Evolutionary conservation across 2,888 invertebrate species (phyloP).

Genomic region (Melanostoma scalare): DNA sequence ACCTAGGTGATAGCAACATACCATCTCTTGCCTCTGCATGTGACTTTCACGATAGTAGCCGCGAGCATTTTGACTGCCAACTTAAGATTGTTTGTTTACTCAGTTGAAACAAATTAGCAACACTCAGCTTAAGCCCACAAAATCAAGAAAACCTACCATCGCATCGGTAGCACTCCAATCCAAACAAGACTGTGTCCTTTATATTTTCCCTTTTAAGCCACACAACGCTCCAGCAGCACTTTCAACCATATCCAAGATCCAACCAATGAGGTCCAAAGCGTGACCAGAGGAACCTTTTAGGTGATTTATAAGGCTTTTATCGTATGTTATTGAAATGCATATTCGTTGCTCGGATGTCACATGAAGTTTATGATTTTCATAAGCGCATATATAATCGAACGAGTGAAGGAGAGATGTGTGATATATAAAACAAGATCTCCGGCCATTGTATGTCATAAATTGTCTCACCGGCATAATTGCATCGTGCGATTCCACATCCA

Average conservation of each 20-base stretch:
- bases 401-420: conserved; percentile 69
- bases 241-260: conserved; percentile 29
- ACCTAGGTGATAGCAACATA: neutral
- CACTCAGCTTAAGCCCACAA: conserved; percentile 22
- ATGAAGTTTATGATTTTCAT: conserved; percentile 82
- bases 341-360: conserved; percentile 82
- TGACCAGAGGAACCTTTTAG: conserved; percentile 64
- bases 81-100: conserved; percentile 66
- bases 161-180: conserved; percentile 19
- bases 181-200: conserved; percentile 22
- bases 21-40: conserved; percentile 4
- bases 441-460: conserved; percentile 75
- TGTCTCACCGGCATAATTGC: conserved; percentile 75
- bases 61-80: conserved; percentile 42
- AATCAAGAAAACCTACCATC: neutral
- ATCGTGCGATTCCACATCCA: conserved; percentile 54
- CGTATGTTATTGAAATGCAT: conserved; percentile 83
- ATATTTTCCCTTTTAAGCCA: neutral
- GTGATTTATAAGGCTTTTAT: conserved; percentile 82
- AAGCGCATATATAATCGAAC: conserved; percentile 77
- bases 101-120: conserved; percentile 59
- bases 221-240: conserved; percentile 23
- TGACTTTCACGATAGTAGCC: conserved; percentile 28
- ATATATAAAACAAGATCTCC: conserved; percentile 74
- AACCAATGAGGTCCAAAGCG: conserved; percentile 56